phyloP scores from a whole-genome alignment of 1,140 invertebrate species.

The Hormaphis cornu region DNA sequence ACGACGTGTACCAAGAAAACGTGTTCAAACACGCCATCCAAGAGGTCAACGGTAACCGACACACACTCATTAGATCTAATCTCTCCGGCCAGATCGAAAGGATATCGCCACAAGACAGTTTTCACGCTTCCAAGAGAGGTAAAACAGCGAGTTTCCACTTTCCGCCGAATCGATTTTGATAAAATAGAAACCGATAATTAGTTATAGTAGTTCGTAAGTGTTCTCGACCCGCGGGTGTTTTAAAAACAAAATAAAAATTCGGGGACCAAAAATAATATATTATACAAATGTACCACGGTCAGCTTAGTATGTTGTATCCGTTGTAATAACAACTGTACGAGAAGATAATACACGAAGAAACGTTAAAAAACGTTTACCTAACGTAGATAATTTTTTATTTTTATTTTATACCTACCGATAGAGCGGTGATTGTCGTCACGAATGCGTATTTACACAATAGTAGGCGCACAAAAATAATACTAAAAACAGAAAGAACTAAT shows the following conservation, averaged over 20 bases:
- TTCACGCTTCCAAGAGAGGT: slow-evolving; percentile 82
- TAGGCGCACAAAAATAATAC: too few relatives aligned
- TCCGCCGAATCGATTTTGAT: not conserved
- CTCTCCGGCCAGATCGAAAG: slow-evolving; percentile 75
- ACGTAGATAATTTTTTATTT: too few relatives aligned
- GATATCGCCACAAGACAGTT: slow-evolving; percentile 80
- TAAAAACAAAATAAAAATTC: not conserved
- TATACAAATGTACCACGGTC: not conserved
- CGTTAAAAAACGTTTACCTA: too few relatives aligned
- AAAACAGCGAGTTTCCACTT: slow-evolving; percentile 34
- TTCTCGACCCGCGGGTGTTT: not conserved
- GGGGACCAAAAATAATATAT: not conserved
- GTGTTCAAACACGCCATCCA: slow-evolving; percentile 85
- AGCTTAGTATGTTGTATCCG: too few relatives aligned
- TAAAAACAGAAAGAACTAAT: too few relatives aligned
- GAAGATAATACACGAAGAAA: too few relatives aligned
- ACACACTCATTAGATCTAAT: slow-evolving; percentile 69
- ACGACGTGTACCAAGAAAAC: slow-evolving; percentile 72
- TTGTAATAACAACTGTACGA: too few relatives aligned
- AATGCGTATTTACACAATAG: too few relatives aligned
- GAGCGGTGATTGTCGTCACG: too few relatives aligned
- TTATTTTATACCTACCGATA: too few relatives aligned
- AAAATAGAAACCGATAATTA: not conserved
- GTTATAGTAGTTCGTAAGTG: not conserved
- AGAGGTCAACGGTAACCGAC: slow-evolving; percentile 71